A percentile compares a stretch with the other conserved stretches of the same genome.
Conservation (phyloP, 2,797 vertebrate species). For the Falco berigora region DNA sequence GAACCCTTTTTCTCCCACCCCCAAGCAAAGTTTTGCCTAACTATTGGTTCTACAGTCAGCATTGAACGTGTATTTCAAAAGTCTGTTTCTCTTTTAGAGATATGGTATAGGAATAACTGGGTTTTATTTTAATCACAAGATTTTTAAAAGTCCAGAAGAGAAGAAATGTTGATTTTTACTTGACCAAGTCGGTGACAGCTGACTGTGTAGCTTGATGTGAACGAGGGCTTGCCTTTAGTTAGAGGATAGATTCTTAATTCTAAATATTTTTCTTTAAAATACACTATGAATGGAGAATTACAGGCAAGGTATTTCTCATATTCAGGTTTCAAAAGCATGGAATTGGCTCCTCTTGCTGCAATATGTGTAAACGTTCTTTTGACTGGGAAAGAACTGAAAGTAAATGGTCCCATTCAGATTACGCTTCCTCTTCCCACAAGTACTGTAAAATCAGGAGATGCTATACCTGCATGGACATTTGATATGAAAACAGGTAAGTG, state of each 20-base stretch:
- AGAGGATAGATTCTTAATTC: neutral
- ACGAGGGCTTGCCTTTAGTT: neutral
- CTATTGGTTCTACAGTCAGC: neutral
- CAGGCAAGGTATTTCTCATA: neutral
- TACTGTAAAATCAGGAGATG: slow-evolving; percentile 67
- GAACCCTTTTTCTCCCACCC: neutral
- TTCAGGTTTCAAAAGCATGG: slow-evolving; percentile 79
- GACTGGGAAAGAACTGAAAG: slow-evolving; percentile 73
- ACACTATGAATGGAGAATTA: neutral
- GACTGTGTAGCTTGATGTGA: neutral
- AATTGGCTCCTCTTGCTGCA: slow-evolving; percentile 81
- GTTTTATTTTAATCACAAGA: neutral
- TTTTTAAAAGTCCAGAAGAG: neutral
- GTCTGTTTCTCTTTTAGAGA: neutral
- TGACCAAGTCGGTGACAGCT: neutral
- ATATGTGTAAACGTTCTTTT: slow-evolving; percentile 80
- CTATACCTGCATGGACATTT: slow-evolving; percentile 85
- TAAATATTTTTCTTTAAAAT: neutral
- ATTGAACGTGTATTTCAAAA: neutral
- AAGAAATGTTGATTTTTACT: neutral
- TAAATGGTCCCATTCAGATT: slow-evolving; percentile 81
- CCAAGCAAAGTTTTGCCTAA: neutral
- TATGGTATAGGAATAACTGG: neutral
- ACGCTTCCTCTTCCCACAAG: slow-evolving; percentile 76
- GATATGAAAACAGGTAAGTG: slow-evolving; percentile 82